These are phyloP conservation scores for human DNA, from an alignment of 2,113 vertebrate species.

Conservation along the genomic window GRCh38 chr18:13398501-13399000, in stretches of 20 bases:
- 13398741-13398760: neutral
- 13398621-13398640: too few relatives aligned
- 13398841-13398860: neutral
- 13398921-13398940: neutral
- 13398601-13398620: neutral
- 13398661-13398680: neutral
- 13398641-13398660: neutral
- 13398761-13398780: neutral
- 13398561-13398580: accelerated
- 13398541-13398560: neutral
- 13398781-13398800: neutral
- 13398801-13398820: neutral
- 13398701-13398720: neutral
- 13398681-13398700: neutral
- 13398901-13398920: neutral
- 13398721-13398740: neutral
- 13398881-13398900: neutral
- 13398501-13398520: neutral
- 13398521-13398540: neutral
- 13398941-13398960: neutral
- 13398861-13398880: neutral
- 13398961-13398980: too few relatives aligned
- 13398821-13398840: accelerated
- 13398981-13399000: neutral
- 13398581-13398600: neutral